phyloP scores from a whole-genome alignment of 1,140 invertebrate genomes.

The Zaprionus inermis region DNA sequence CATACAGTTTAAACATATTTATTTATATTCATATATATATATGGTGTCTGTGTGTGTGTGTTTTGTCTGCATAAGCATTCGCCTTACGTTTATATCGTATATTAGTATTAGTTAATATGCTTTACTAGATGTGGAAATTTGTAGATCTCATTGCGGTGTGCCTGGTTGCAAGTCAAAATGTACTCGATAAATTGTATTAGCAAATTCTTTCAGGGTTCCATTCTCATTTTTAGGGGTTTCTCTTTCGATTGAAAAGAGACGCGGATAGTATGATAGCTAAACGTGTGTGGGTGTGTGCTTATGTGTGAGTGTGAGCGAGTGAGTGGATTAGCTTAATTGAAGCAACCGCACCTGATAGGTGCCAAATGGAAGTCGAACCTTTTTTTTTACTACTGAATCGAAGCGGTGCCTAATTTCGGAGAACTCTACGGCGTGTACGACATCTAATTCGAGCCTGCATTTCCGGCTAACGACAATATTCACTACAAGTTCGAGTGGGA shows the following conservation, averaged over 20 bases:
- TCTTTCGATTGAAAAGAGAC: constrained; percentile 6
- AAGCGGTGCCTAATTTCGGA: constrained; percentile 43
- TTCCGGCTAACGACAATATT: background rate
- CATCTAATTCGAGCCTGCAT: constrained; percentile 3
- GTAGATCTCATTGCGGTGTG: constrained; percentile 58
- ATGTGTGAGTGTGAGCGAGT: constrained; percentile 22
- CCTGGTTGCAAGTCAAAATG: constrained; percentile 52
- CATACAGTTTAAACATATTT: constrained; percentile 72
- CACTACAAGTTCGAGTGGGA: background rate
- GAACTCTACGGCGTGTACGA: constrained; percentile 28
- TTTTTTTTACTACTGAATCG: constrained; percentile 34
- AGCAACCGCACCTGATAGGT: constrained; percentile 53
- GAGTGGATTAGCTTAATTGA: constrained; percentile 28
- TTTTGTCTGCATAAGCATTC: constrained; percentile 45
- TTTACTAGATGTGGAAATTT: constrained; percentile 48
- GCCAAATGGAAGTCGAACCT: constrained; percentile 42
- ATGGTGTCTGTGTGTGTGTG: constrained; percentile 27
- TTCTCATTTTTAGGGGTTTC: constrained; percentile 5
- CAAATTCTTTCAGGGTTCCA: constrained; percentile 29
- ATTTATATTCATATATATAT: constrained; percentile 42
- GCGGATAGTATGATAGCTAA: constrained; percentile 2
- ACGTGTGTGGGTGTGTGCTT: constrained; percentile 9
- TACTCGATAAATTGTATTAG: constrained; percentile 32
- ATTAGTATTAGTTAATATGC: constrained; percentile 49
- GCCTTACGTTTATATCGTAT: constrained; percentile 63